Evolutionary conservation across 2,113 vertebrate species (phyloP), one percentile per base, ranked within the genome.

Genomic region (Ailuropoda melanoleuca): DNA sequence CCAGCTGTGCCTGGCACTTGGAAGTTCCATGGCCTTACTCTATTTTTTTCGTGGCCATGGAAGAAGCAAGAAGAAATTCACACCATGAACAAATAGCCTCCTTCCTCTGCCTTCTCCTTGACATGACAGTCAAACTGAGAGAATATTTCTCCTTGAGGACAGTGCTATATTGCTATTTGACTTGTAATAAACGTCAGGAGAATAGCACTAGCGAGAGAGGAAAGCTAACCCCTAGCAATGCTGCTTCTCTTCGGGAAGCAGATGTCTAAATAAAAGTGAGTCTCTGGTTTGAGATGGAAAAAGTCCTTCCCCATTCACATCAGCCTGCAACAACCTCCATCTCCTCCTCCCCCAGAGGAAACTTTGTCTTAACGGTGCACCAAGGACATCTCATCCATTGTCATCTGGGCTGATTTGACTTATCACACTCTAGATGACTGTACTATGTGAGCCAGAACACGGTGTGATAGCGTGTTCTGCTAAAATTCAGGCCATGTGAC

Each of bases 161-260:
- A 75, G 56, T 43, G 46, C 17, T 77, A 0, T 92, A 81, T 95
- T 97, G 95, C 96, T 93, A 75, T 87, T 97, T 97, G 97, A 92
- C 93, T 96, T 95, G 75, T 96, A 93, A 82, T 87, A 92, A 97
- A 80, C 56, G 12, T 84, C 95, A 93, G 84, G 96, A 98, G 97
- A 93, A 77, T 66, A 86, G 66, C 80, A 43, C 53, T 9, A 1
- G 75, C 56, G 50, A 68, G 66, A 87, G 84, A 93, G 80, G 92
- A 77, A 97, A 97, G 75, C 66, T 37, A 68, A 91, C 13, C 26
- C 80, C 90, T 84, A 26, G n/a, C 66, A 75, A n/a, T 56, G 24
- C 83, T 70, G 83, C 34, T 94, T 13, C 89, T 87, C 60, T 88
- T 48, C 55, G 23, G 29, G 58, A 91, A 88, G 86, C 77, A 83